Conservation (phyloP, 2,797 vertebrate species). For the Sphenopsis melanotis region DNA sequence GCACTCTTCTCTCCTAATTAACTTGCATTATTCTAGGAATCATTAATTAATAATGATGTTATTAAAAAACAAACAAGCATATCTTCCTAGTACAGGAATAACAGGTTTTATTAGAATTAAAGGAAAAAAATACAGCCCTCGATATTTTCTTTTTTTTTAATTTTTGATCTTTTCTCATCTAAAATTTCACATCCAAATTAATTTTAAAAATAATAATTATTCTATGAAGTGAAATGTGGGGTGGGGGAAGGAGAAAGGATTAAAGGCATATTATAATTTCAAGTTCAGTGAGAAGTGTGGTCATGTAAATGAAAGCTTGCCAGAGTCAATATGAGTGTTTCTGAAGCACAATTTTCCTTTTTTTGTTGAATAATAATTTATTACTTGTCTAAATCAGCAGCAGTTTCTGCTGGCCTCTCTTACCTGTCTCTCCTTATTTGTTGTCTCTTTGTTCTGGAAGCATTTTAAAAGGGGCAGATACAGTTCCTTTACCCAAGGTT, state of each 20-base stretch:
- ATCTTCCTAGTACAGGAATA: background rate
- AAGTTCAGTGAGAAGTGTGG: background rate
- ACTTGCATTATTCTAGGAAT: background rate
- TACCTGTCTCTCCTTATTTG: background rate
- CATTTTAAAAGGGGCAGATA: background rate
- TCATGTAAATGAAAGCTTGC: background rate
- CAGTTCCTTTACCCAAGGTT: background rate
- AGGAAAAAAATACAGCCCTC: background rate
- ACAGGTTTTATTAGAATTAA: background rate
- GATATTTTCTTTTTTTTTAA: background rate
- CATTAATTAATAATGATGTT: background rate
- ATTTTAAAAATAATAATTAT: background rate
- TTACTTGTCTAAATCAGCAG: background rate
- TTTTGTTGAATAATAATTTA: background rate
- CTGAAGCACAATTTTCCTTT: background rate
- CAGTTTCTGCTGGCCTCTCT: background rate
- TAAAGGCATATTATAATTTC: background rate
- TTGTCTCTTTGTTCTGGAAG: background rate
- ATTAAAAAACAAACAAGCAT: background rate
- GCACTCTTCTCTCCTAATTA: background rate
- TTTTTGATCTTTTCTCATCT: background rate
- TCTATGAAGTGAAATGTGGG: background rate
- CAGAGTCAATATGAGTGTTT: background rate
- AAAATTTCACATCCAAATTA: background rate
- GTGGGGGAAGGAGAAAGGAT: background rate